These are phyloP conservation scores for Tamias sibiricus DNA, from an alignment of 2,113 vertebrate genomes.

Conservation along the genomic window DNA sequence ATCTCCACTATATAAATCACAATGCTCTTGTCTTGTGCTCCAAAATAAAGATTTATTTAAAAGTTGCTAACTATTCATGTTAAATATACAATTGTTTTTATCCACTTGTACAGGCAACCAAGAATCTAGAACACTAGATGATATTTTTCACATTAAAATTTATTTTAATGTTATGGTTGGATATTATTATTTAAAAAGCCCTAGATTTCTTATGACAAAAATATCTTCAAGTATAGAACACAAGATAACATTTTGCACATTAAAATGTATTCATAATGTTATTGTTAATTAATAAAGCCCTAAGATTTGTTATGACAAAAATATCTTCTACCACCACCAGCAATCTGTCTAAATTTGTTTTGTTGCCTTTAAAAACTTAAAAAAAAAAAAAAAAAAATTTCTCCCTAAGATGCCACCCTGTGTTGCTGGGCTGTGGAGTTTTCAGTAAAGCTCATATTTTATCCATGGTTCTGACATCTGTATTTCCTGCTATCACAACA, in stretches of 20 bases:
- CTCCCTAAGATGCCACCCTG: neutral
- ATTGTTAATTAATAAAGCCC: neutral
- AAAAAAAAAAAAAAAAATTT: neutral
- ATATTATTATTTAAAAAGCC: neutral
- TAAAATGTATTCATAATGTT: neutral
- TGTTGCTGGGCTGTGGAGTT: neutral
- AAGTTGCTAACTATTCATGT: neutral
- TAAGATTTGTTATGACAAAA: no score
- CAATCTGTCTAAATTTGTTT: neutral
- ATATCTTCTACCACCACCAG: neutral
- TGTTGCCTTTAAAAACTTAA: neutral
- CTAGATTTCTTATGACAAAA: no score
- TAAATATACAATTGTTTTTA: neutral
- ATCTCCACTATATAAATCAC: neutral
- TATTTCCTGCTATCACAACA: rapidly evolving
- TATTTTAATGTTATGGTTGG: neutral
- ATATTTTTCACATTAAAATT: neutral
- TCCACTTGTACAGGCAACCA: neutral
- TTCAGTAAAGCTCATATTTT: neutral
- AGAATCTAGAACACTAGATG: neutral
- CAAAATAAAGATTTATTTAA: neutral
- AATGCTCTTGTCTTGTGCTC: neutral
- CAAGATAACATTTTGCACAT: neutral
- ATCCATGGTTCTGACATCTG: neutral
- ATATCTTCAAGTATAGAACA: neutral